Conservation (phyloP, 2,888 invertebrate genomes). For the Xestia ashworthii region DNA sequence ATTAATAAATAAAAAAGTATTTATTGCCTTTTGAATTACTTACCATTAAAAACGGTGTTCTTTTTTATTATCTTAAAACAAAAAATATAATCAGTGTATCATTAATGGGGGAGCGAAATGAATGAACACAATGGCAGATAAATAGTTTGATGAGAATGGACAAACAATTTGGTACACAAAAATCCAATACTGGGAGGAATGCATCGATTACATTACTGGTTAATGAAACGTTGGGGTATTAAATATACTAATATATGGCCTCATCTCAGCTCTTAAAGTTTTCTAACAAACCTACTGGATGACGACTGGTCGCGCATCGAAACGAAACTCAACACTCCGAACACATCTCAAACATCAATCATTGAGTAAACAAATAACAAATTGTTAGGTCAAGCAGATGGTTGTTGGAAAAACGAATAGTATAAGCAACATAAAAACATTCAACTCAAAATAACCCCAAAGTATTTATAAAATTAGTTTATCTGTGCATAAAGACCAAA, state of each 20-base stretch:
- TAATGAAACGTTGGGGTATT: conserved; percentile 57
- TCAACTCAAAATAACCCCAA: neutral
- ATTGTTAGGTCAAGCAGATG: conserved; percentile 27
- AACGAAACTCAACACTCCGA: conserved; percentile 62
- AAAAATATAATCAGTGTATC: neutral
- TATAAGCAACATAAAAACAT: neutral
- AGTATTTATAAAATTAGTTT: neutral
- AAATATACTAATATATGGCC: conserved; percentile 73
- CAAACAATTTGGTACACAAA: conserved; percentile 69
- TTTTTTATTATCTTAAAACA: neutral
- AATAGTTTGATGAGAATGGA: conserved; percentile 56
- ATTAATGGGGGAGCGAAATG: conserved; percentile 1
- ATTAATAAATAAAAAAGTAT: neutral
- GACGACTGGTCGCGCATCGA: conserved; percentile 70
- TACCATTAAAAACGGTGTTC: neutral
- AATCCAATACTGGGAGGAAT: conserved; percentile 86
- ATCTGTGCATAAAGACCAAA: neutral
- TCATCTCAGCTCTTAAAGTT: conserved; percentile 87
- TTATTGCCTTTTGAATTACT: neutral
- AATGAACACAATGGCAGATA: conserved; percentile 48
- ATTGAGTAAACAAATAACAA: conserved; percentile 60
- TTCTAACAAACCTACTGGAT: conserved; percentile 88
- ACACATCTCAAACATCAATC: conserved; percentile 64
- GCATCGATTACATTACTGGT: conserved; percentile 72
- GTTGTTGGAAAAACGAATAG: conserved; percentile 10